phyloP scores from a whole-genome alignment of 2,797 vertebrate genomes.

The Sebastes miniatus region DNA sequence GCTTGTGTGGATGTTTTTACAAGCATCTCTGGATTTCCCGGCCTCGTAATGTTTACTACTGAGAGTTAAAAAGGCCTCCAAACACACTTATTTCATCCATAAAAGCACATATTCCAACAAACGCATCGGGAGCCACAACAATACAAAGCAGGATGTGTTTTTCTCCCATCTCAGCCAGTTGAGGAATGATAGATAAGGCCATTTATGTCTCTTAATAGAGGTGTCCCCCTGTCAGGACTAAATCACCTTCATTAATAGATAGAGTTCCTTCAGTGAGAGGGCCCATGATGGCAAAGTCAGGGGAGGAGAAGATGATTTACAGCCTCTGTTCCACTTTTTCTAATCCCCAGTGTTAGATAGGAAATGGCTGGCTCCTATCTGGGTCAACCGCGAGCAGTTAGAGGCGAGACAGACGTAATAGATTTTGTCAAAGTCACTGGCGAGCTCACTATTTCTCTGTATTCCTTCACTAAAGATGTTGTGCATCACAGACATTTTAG shows the following conservation, averaged over 20 bases:
- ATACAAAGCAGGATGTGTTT: neutral
- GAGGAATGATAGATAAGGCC: constrained; percentile 56
- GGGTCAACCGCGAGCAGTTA: constrained; percentile 63
- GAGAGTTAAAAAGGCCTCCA: neutral
- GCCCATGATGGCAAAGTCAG: constrained; percentile 63
- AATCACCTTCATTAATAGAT: constrained; percentile 76
- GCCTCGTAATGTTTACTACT: neutral
- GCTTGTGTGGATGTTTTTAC: neutral
- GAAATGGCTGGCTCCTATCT: constrained; percentile 69
- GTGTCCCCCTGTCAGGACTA: constrained; percentile 68
- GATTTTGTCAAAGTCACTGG: constrained; percentile 62
- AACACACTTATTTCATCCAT: neutral
- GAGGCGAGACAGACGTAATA: constrained; percentile 63
- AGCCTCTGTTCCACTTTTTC: constrained; percentile 72
- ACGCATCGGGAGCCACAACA: neutral
- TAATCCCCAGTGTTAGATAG: constrained; percentile 70
- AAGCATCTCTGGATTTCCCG: neutral
- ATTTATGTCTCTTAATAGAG: constrained; percentile 72
- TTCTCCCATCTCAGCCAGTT: constrained; percentile 12
- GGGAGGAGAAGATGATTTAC: constrained; percentile 76
- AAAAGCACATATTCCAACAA: neutral
- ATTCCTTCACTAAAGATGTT: neutral
- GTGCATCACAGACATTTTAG: neutral
- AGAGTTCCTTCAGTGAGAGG: constrained; percentile 54
- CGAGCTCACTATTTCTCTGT: constrained; percentile 27